Conservation (phyloP, 2,113 vertebrate genomes). For the Chunga burmeisteri region DNA sequence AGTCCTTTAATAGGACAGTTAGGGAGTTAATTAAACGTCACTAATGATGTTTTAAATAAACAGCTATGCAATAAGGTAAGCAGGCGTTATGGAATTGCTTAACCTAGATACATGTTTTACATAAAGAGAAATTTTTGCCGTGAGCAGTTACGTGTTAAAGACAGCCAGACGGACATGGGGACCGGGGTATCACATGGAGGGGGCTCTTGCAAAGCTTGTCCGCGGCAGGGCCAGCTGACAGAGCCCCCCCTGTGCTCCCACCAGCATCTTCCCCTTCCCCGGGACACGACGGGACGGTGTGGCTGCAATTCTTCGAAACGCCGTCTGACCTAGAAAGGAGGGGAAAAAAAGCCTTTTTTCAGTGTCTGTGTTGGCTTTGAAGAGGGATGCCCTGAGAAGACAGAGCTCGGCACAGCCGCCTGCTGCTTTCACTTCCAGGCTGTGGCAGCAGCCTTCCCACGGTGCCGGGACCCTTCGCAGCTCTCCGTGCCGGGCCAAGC, state of each 20-base stretch:
- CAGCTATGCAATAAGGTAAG: background rate
- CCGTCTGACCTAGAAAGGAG: background rate
- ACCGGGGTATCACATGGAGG: rapidly evolving
- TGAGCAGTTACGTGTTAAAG: background rate
- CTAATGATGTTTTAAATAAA: background rate
- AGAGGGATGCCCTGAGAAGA: background rate
- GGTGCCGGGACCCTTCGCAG: background rate
- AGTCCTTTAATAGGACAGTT: background rate
- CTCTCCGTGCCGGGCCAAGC: background rate
- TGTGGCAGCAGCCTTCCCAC: background rate
- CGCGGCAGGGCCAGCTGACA: background rate
- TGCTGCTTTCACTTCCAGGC: background rate
- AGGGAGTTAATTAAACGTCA: background rate
- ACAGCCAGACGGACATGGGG: rapidly evolving
- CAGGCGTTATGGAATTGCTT: background rate
- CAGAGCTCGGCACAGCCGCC: background rate
- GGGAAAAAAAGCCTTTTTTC: background rate
- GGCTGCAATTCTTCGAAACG: background rate
- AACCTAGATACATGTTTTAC: background rate
- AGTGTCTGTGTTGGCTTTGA: background rate
- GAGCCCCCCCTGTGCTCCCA: rapidly evolving
- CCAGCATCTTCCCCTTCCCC: background rate
- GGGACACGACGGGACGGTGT: rapidly evolving
- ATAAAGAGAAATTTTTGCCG: rapidly evolving
- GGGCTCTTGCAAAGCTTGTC: background rate